phyloP scores from a whole-genome alignment of 2,797 vertebrate species.

The Bufotes viridis region DNA sequence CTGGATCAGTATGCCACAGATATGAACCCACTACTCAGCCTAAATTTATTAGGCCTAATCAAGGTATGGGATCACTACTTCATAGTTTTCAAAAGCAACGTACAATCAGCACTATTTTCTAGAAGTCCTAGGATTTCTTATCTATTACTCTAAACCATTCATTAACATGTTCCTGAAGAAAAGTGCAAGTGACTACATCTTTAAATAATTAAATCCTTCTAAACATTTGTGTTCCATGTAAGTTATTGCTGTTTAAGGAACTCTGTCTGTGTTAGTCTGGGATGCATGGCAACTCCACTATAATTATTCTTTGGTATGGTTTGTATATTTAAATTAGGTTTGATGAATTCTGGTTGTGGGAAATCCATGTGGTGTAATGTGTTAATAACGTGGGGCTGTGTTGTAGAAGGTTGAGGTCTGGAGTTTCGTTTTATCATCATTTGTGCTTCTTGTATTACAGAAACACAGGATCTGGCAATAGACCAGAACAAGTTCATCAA shows the following conservation, averaged over 20 bases:
- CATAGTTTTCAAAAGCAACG: not conserved
- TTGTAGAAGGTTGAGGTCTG: not conserved
- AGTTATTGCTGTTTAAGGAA: conserved; percentile 43
- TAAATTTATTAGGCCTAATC: too few species aligned
- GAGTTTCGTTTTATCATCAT: conserved; percentile 3
- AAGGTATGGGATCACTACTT: not conserved
- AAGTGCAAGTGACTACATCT: conserved; percentile 34
- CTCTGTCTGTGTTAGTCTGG: conserved; percentile 32
- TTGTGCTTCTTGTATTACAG: not conserved
- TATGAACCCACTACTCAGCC: too few species aligned
- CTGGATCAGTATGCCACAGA: too few species aligned
- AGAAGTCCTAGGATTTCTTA: not conserved
- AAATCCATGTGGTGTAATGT: not conserved
- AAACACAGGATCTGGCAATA: not conserved
- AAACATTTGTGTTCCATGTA: conserved; percentile 53
- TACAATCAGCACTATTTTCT: not conserved
- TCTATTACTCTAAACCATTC: conserved; percentile 18
- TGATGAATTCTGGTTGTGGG: conserved; percentile 44
- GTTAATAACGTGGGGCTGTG: not conserved
- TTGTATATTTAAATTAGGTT: conserved; percentile 53
- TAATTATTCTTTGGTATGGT: conserved; percentile 49
- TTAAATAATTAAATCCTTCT: conserved; percentile 51
- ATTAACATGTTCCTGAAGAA: conserved; percentile 40
- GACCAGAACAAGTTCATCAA: conserved; percentile 3
- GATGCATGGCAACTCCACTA: conserved; percentile 22